Evolutionary conservation across 23 tunicate species (phyloP), one percentile per base, ranked within the genome.

Genomic region (Styela clava): DNA sequence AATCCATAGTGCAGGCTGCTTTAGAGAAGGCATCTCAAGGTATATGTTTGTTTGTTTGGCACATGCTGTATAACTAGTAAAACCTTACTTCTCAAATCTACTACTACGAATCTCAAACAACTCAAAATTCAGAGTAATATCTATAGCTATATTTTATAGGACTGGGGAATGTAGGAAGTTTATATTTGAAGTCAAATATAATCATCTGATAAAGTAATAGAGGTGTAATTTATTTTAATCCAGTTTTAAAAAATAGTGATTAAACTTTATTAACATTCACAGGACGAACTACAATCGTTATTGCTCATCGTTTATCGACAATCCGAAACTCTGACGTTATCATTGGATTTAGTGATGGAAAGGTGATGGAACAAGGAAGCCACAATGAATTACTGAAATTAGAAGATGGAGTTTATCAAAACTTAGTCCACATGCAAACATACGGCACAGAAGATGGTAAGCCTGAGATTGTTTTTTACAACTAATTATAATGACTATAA

Each of bases 201-300:
- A n/a, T n/a, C n/a, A n/a, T n/a, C n/a, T n/a, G n/a, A n/a, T n/a
- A n/a, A n/a, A n/a, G n/a, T n/a, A n/a, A n/a, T n/a, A n/a, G n/a
- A n/a, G n/a, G n/a, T n/a, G n/a, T n/a, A n/a, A 44, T 44, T 5
- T 44, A 44, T 44, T 44, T 44, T 44, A 5, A 44, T 44, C 9
- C 56, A 44, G 56, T 5, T 5, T 44, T 44, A 44, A 5, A 44
- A 12, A 44, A 44, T 44, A 44, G 56, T 44, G n/a, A n/a, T n/a
- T n/a, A n/a, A n/a, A n/a, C n/a, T n/a, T n/a, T n/a, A n/a, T n/a
- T 12, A 44, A 44, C 7, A 23, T 36, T 63, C 74, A 0, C 74
- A 91, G 97, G 97, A 31, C 88, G 97, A 44, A 94, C 98, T 0
- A 94, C 98, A 20, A 67, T 94, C n/a, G 89, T 94, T 2, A 94